Conservation (phyloP, 2,888 invertebrate species). For the Julus scandinavius region DNA sequence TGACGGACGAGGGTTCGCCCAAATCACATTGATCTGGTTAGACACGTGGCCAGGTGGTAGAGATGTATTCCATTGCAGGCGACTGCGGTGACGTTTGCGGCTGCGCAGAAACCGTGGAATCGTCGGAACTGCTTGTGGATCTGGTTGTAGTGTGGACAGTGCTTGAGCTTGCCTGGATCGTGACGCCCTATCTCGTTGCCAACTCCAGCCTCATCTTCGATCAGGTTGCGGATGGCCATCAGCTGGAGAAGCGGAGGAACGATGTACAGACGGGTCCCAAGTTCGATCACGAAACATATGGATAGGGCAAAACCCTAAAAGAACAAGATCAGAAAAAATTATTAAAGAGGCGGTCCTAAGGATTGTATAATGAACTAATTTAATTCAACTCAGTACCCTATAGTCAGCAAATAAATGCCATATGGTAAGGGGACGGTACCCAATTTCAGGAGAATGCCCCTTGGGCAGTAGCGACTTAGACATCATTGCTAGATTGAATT, state of each 20-base stretch:
- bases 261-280: conserved; percentile 79
- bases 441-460: no score
- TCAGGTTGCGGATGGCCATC: conserved; percentile 68
- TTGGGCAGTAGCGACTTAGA: no score
- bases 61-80: conserved; percentile 76
- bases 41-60: conserved; percentile 73
- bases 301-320: conserved; percentile 74
- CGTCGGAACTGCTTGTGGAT: conserved; percentile 79
- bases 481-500: no score
- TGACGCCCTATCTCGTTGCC: conserved; percentile 73
- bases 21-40: conserved; percentile 60
- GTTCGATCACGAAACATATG: conserved; percentile 77
- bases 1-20: neutral
- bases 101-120: conserved; percentile 81
- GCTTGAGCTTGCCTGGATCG: conserved; percentile 75
- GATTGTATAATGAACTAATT: no score
- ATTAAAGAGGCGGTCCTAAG: no score
- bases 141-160: conserved; percentile 82
- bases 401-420: no score
- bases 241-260: conserved; percentile 79
- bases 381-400: no score
- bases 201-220: conserved; percentile 58
- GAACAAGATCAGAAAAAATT: conserved; percentile 61
- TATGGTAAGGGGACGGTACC: no score
- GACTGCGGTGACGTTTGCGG: conserved; percentile 80